These are phyloP conservation scores for Ptychoptera albimana DNA, from an alignment of 2,888 invertebrate genomes.

Conservation along the genomic window DNA sequence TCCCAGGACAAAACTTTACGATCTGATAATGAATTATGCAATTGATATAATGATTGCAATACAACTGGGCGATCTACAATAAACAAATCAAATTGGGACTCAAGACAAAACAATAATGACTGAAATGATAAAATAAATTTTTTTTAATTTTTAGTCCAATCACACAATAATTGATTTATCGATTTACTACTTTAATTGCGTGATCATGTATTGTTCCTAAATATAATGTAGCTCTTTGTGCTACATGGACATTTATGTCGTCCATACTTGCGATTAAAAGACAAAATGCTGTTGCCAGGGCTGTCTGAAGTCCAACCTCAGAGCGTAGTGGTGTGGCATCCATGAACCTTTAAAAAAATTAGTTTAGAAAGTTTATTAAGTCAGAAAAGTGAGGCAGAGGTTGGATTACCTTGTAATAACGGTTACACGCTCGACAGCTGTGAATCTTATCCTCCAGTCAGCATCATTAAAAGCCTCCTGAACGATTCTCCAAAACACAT, in stretches of 20 bases:
- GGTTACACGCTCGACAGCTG: conserved; percentile 89
- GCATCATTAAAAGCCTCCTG: conserved; percentile 84
- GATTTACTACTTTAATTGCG: conserved; percentile 36
- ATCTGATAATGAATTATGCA: conserved; percentile 85
- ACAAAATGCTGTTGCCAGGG: conserved; percentile 91
- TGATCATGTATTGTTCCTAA: conserved; percentile 85
- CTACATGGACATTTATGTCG: conserved; percentile 87
- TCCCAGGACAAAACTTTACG: conserved; percentile 88
- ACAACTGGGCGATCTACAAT: conserved; percentile 95
- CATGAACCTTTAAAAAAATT: conserved; percentile 48
- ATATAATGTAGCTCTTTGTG: conserved; percentile 82
- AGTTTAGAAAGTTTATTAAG: not conserved
- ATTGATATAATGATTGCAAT: conserved; percentile 83
- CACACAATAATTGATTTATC: conserved; percentile 16
- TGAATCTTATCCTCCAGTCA: conserved; percentile 81
- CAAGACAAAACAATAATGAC: conserved; percentile 83
- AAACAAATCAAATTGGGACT: conserved; percentile 95
- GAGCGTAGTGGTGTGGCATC: conserved; percentile 75
- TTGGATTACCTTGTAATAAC: conserved; percentile 51
- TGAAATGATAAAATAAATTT: conserved; percentile 21
- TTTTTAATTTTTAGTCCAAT: conserved; percentile 13
- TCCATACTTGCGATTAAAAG: conserved; percentile 92
- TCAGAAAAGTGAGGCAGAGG: conserved; percentile 16
- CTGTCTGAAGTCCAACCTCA: conserved; percentile 74
- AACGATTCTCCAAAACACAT: conserved; percentile 91